Conservation (phyloP, 2,113 vertebrate genomes). For the Cebidichthys violaceus region DNA sequence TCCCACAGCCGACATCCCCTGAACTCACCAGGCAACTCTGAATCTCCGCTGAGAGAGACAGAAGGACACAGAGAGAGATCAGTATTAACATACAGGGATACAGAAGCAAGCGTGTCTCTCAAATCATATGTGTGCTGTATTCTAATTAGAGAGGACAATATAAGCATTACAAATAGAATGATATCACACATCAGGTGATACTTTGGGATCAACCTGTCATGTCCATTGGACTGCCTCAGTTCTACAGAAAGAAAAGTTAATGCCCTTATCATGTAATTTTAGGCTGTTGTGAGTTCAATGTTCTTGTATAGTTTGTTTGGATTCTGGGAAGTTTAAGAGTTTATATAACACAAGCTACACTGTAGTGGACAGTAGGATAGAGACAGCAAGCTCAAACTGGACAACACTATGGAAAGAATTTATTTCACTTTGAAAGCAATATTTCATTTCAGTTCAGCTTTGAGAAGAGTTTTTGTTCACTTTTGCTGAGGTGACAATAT, state of each 20-base stretch:
- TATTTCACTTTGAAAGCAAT: neutral
- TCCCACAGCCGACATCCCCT: conserved; percentile 94
- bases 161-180: neutral
- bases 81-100: neutral
- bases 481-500: neutral
- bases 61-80: neutral
- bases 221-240: neutral
- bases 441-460: conserved; percentile 1
- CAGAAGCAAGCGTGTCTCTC: neutral
- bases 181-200: neutral
- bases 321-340: neutral
- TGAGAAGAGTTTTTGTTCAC: neutral
- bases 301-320: neutral
- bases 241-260: neutral
- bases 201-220: neutral
- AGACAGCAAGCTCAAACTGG: neutral
- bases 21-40: conserved; percentile 93
- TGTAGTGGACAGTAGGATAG: neutral
- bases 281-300: neutral
- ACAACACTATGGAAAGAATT: neutral
- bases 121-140: neutral
- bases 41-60: conserved; percentile 86
- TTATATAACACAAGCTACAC: neutral
- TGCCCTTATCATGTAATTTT: neutral
- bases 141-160: neutral